Conservation (phyloP, 2,888 invertebrate genomes). For the Seira musarum region DNA sequence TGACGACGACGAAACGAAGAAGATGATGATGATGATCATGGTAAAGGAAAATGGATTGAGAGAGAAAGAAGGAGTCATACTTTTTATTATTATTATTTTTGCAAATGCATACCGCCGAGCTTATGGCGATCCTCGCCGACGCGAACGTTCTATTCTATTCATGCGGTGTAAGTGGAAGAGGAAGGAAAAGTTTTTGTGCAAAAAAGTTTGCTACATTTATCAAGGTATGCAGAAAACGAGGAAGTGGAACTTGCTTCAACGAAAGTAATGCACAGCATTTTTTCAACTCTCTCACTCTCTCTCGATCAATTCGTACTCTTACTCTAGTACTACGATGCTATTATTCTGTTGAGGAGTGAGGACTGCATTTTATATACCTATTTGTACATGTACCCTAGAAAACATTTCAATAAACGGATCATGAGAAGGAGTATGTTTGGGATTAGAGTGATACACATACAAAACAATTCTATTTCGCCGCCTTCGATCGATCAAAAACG, state of each 20-base stretch:
- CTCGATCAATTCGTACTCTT: too few species aligned
- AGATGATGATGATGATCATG: neutral
- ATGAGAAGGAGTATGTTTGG: too few species aligned
- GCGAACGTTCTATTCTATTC: neutral
- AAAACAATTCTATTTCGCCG: too few species aligned
- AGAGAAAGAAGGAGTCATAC: constrained; percentile 1
- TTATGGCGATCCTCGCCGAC: neutral
- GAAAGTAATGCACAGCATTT: neutral
- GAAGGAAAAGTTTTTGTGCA: neutral
- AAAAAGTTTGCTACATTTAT: neutral
- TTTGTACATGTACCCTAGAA: too few species aligned
- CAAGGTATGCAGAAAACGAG: constrained; percentile 3
- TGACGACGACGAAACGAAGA: too few species aligned
- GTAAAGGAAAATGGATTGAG: neutral
- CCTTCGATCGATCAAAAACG: too few species aligned
- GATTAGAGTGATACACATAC: too few species aligned
- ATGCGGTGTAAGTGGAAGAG: neutral
- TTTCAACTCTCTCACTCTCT: neutral
- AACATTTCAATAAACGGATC: too few species aligned
- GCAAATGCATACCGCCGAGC: neutral
- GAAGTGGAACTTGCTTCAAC: constrained; percentile 1
- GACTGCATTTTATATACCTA: too few species aligned
- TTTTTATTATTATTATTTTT: neutral
- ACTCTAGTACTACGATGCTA: too few species aligned
- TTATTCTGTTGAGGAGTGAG: too few species aligned